Base-by-base conservation (phyloP, 2,797 vertebrate genomes). In the Sebastes cheni region DNA sequence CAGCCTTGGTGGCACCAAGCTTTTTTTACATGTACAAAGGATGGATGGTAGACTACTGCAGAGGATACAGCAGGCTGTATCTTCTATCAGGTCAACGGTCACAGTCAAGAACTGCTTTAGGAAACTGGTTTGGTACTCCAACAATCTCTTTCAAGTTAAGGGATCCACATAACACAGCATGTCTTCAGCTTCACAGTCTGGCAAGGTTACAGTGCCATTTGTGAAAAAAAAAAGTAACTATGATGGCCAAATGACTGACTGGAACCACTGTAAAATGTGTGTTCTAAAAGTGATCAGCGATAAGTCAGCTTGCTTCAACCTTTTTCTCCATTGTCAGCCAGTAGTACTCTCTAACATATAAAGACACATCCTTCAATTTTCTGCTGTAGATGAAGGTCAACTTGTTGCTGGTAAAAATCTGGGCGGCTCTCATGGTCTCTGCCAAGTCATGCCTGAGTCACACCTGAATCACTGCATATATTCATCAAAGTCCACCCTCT, bases 401-500 rank as follows among this genome's bases (percentile, higher is more conserved):
- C 22, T 62, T n/a, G 8, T 62, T 22, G 55, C 46, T 22, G 34
- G 5, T 67, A 23, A 70, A 73, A 75, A 54, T 54, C 14, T 62
- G 50, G n/a, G 11, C 1, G 6, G 5, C 22, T 80, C 13, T 67
- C 29, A 14, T 25, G 13, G 18, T 65, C 39, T 77, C 46, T 75
- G 80, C 72, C 61, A 81, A 83, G 56, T 84, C 62, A 62, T 65
- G 52, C 8, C 3, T 60, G 30, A 75, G 22, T 78, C 73, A 18
- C 46, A 42, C 7, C 4, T 60, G 30, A 75, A 25, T 78, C 73
- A 18, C 46, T 25, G 34, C 55, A 75, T 14, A 58, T 77, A 86
- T 88, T 64, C 61, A 84, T 90, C 86, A 87, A 79, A 83, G 83
- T 90, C 85, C 79, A 74, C 70, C 86, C 81, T 74, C 82, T 67